Evolutionary conservation across 2,888 invertebrate species (phyloP).

Genomic region (Sinhomidia bicolor): DNA sequence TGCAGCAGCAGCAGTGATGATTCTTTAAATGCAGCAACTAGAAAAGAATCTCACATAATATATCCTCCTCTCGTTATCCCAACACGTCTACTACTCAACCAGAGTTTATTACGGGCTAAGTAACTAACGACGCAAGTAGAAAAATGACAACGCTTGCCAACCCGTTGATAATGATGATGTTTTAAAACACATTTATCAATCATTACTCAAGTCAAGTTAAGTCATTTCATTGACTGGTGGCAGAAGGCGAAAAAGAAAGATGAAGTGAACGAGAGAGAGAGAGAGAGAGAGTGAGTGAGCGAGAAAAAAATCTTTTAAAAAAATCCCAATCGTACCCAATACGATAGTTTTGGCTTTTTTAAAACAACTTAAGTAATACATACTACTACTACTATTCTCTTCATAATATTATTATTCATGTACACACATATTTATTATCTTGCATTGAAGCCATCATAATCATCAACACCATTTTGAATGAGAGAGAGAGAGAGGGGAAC

Average conservation of each 20-base stretch:
- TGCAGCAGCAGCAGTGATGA: no score
- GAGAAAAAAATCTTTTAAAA: not conserved
- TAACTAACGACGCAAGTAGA: slow-evolving; percentile 29
- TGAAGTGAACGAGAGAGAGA: slow-evolving; percentile 16
- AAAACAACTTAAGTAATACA: slow-evolving; percentile 17
- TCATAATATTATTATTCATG: not conserved
- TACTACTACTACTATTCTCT: not conserved
- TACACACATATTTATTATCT: slow-evolving; percentile 30
- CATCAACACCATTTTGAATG: slow-evolving; percentile 60
- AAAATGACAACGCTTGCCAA: slow-evolving; percentile 73
- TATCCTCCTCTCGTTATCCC: not conserved
- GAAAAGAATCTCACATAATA: not conserved
- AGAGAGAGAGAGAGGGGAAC: not conserved
- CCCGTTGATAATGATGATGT: slow-evolving; percentile 43
- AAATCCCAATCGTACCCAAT: slow-evolving; percentile 19
- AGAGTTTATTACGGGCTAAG: not conserved
- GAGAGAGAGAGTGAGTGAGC: no score
- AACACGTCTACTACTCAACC: not conserved
- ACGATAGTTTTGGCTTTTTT: not conserved
- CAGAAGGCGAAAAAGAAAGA: slow-evolving; percentile 61
- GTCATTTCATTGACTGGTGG: slow-evolving; percentile 54
- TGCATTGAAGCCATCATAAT: slow-evolving; percentile 44
- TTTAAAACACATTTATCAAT: slow-evolving; percentile 72
- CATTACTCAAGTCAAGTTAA: slow-evolving; percentile 72
- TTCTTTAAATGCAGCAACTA: not conserved